These are phyloP conservation scores for Xestia sexstrigata DNA, from an alignment of 2,888 invertebrate genomes.

Conservation along the genomic window DNA sequence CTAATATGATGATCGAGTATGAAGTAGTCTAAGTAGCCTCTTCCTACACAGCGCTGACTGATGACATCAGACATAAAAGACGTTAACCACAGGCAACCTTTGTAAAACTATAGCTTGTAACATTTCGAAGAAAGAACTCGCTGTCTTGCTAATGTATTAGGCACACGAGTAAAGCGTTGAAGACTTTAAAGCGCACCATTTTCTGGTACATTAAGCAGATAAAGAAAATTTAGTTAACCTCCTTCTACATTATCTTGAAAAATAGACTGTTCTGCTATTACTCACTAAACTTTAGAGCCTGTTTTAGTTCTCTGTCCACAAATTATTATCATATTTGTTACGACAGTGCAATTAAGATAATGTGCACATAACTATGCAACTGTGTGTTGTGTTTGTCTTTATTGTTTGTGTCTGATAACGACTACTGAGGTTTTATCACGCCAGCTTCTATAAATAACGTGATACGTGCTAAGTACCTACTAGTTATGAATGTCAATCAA, in stretches of 20 bases:
- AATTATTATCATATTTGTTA: constrained; percentile 68
- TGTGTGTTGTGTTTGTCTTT: constrained; percentile 76
- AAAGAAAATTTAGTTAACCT: constrained; percentile 41
- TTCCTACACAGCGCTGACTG: constrained; percentile 39
- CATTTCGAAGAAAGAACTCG: constrained; percentile 37
- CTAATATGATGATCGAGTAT: constrained; percentile 36
- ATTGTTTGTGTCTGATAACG: constrained; percentile 85
- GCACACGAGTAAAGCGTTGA: constrained; percentile 36
- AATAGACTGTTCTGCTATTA: constrained; percentile 10
- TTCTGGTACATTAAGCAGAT: constrained; percentile 41
- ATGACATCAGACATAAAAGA: constrained; percentile 46
- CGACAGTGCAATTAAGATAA: constrained; percentile 73
- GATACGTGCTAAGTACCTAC: constrained; percentile 49
- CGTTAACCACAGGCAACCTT: constrained; percentile 29
- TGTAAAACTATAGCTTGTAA: constrained; percentile 32
- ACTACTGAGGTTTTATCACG: constrained; percentile 80
- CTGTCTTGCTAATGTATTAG: constrained; percentile 29
- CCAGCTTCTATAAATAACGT: constrained; percentile 79
- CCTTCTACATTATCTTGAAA: constrained; percentile 29
- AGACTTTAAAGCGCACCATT: constrained; percentile 37
- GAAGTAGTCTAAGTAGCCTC: constrained; percentile 34
- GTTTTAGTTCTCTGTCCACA: constrained; percentile 38
- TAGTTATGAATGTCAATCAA: constrained; percentile 56
- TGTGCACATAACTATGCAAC: constrained; percentile 63
- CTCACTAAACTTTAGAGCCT: constrained; percentile 14